These are phyloP conservation scores for Pseudomyrmex dendroicus DNA, from an alignment of 1,140 invertebrate species.

Conservation along the genomic window DNA sequence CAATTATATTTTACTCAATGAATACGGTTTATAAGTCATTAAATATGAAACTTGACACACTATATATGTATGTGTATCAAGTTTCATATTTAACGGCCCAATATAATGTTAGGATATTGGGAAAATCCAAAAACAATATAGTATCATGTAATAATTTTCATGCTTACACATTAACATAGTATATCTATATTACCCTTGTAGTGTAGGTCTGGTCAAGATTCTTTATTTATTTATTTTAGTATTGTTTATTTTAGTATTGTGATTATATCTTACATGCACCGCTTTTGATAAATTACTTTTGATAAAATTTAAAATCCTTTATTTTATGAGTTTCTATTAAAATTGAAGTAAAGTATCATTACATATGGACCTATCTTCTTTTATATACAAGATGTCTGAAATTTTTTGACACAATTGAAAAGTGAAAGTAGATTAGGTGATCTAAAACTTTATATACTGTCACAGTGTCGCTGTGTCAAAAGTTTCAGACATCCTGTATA, in stretches of 20 bases:
- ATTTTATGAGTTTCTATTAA: neutral
- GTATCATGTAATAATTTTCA: slow-evolving; percentile 3
- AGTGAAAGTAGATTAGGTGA: no score
- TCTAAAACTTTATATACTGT: no score
- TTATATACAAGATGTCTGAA: no score
- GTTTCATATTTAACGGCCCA: neutral
- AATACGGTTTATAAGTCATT: neutral
- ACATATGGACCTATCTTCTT: no score
- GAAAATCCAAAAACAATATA: neutral
- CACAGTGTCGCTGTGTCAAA: no score
- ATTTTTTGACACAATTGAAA: no score
- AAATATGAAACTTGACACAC: no score
- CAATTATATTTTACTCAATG: neutral
- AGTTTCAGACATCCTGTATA: no score
- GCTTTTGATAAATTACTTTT: no score
- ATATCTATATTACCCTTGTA: slow-evolving; percentile 29
- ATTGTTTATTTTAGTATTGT: neutral
- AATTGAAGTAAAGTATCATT: no score
- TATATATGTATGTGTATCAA: no score
- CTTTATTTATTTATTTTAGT: neutral
- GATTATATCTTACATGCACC: neutral
- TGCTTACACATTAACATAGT: slow-evolving; percentile 18
- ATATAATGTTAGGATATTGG: neutral
- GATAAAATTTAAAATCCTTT: slow-evolving; percentile 19
- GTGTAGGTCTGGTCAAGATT: slow-evolving; percentile 51